These are phyloP conservation scores for Eristalinus sepulchralis DNA, from an alignment of 2,888 invertebrate genomes.

Conservation along the genomic window DNA sequence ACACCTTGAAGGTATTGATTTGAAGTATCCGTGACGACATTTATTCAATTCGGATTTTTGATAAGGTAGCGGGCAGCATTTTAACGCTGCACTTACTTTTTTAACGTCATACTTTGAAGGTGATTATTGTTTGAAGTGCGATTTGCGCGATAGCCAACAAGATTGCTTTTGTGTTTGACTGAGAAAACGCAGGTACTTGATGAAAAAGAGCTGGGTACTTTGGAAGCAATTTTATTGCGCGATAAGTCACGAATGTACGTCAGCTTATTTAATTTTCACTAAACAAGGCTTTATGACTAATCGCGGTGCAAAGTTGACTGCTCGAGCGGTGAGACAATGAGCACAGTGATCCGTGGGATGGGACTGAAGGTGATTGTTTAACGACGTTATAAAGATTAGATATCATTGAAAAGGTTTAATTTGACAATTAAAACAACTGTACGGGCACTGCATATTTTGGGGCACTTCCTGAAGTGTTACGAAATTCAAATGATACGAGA, in stretches of 20 bases:
- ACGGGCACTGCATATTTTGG: too few relatives aligned
- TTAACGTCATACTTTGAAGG: neutral
- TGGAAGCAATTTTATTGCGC: neutral
- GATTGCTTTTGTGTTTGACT: neutral
- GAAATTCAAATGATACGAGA: too few relatives aligned
- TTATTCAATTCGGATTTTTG: neutral
- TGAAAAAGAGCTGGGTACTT: neutral
- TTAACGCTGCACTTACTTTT: neutral
- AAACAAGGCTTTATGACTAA: neutral
- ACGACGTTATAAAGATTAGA: too few relatives aligned
- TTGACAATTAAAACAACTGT: too few relatives aligned
- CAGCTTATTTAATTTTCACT: neutral
- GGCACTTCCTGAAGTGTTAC: too few relatives aligned
- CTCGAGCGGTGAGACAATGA: too few relatives aligned
- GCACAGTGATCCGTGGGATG: too few relatives aligned
- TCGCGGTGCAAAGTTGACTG: neutral
- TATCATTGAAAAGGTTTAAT: too few relatives aligned
- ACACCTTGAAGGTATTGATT: neutral
- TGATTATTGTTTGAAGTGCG: neutral
- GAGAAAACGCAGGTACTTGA: neutral
- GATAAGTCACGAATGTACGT: neutral
- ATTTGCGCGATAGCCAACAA: neutral
- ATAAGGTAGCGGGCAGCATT: neutral
- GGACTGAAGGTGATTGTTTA: too few relatives aligned
- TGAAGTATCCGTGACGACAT: neutral